Evolutionary conservation across 2,888 invertebrate genomes (phyloP), one percentile per base, ranked within the genome.

Genomic region (Mylabris sibirica): DNA sequence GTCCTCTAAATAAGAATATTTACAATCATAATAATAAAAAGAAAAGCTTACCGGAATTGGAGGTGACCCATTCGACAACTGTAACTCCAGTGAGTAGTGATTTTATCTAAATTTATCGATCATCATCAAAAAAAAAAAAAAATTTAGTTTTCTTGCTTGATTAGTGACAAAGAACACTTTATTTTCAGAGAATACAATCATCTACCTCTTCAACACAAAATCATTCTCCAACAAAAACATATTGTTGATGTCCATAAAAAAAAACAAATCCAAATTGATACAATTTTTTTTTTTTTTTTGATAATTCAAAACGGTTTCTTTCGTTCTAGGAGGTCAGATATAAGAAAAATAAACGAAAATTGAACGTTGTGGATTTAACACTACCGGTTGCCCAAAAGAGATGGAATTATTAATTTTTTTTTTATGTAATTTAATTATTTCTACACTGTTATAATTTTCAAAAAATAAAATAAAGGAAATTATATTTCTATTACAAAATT

Each of bases 181-280:
- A 59, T 70, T 75, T 78, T 80, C 82, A 84, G 84, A 81, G 82
- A 75, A 77, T 82, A 72, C 78, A 79, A 70, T 83, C 83, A 72
- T 79, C 83, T 49, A 76, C 81, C 61, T 82, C 49, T 49, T 22
- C 49, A 20, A 20, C 83, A 71, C 82, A 81, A 78, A 81, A 81
- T 78, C 79, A 78, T 69, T 73, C 78, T 68, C 72, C 79, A 70
- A 76, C 77, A 74, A 80, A 77, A 77, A 76, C 75, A 70, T 72
- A 63, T 62, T 66, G 64, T 38, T 70, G 66, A 68, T 70, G 63
- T 69, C 61, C 61, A n/a, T 1, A n/a, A n/a, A n/a, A 38, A 60
- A 49, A n/a, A n/a, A n/a, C n/a, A n/a, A n/a, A n/a, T n/a, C n/a
- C n/a, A n/a, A n/a, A n/a, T n/a, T n/a, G n/a, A n/a, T n/a, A n/a